Evolutionary conservation across 1,140 invertebrate genomes (phyloP), one percentile per base, ranked within the genome.

Genomic region (Euglossa dilemma): DNA sequence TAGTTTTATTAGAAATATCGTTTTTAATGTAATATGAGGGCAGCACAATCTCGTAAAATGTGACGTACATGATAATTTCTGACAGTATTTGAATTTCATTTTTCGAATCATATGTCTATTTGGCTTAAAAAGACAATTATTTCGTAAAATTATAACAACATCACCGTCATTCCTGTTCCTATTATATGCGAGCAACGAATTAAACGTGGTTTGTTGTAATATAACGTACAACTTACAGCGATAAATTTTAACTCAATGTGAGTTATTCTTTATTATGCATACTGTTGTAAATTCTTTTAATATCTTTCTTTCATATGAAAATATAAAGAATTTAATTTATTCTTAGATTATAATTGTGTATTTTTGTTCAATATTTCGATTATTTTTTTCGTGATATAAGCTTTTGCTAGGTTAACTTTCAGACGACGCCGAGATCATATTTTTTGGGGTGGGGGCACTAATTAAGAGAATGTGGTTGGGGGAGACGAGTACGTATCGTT

Each of bases 371-470:
- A 57, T 66, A 59, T 36, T 61, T 74, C 4, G 20, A 66, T 77
- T 36, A 54, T 69, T 52, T 69, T 61, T 59, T 52, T 45, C 18
- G 12, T 11, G n/a, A 5, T 23, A 63, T 16, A 63, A 77, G 7
- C 23, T 25, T 78, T 66, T 85, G 70, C n/a, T 87, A 90, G 88
- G 89, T 90, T 90, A 89, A 69, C 73, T 88, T 74, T 77, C 64
- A 69, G 78, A 90, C 85, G 88, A 87, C 89, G 89, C 88, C 77
- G 81, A 43, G 88, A 83, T 85, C 75, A 61, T 64, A 80, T 87
- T 90, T 84, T 67, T 75, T 20, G 84, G 83, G 86, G 88, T 87
- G 89, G 89, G 88, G 89, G 84, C 74, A 90, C 72, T 89, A 90
- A 90, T 90, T 90, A 90, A 84, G 80, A 67, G 77, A 88, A 86